Evolutionary conservation across 1,140 invertebrate genomes (phyloP).

Genomic region (Sogatella furcifera): DNA sequence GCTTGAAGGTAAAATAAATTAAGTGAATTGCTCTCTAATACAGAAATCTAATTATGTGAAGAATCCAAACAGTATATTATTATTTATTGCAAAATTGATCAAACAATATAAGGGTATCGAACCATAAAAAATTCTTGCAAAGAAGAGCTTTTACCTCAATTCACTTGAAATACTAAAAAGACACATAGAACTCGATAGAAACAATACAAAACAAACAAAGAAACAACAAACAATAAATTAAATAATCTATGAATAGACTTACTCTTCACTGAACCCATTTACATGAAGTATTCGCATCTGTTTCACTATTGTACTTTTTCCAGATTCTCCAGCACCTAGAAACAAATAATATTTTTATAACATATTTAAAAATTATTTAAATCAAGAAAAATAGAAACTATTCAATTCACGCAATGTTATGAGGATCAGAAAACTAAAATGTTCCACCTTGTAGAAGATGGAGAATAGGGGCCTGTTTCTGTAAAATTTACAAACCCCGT

Average conservation of each 20-base stretch:
- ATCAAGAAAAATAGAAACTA: too few relatives aligned
- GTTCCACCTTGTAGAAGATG: too few relatives aligned
- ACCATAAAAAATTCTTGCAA: constrained; percentile 11
- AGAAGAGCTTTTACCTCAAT: background rate
- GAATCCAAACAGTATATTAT: background rate
- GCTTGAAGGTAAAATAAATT: background rate
- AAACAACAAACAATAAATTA: background rate
- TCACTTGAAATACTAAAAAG: too few relatives aligned
- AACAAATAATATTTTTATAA: constrained; percentile 6
- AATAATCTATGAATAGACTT: constrained; percentile 33
- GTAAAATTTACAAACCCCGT: too few relatives aligned
- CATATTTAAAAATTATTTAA: background rate
- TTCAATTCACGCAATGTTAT: too few relatives aligned
- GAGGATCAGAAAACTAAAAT: too few relatives aligned
- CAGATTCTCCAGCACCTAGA: constrained; percentile 85
- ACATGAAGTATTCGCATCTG: constrained; percentile 99
- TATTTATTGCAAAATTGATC: constrained; percentile 3
- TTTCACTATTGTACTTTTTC: constrained; percentile 99
- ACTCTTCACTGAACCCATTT: constrained; percentile 91
- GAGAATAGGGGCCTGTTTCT: too few relatives aligned
- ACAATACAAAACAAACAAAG: too few relatives aligned
- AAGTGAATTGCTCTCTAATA: background rate
- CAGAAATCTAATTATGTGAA: background rate
- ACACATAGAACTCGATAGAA: too few relatives aligned
- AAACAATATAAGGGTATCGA: constrained; percentile 14